Evolutionary conservation across 2,888 invertebrate genomes (phyloP).

Genomic region (Tanypteryx hageni): DNA sequence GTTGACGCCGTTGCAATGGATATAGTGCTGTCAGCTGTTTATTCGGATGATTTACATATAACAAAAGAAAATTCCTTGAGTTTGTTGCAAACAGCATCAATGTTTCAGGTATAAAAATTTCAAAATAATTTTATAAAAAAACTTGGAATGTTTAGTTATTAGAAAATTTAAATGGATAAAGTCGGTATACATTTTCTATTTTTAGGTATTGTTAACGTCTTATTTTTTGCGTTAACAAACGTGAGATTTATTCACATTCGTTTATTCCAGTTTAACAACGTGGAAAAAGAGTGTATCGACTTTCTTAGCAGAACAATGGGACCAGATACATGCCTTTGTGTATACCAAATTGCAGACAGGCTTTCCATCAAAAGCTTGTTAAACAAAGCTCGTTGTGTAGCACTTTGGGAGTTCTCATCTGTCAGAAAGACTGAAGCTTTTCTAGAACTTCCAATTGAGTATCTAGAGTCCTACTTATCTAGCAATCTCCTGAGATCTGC

Average conservation of each 20-base stretch:
- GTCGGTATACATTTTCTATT: neutral
- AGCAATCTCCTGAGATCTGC: slow-evolving; percentile 20
- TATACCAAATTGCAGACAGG: slow-evolving; percentile 68
- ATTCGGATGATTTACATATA: slow-evolving; percentile 58
- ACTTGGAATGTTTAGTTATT: neutral
- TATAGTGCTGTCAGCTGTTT: slow-evolving; percentile 72
- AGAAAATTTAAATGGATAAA: neutral
- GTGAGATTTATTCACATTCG: neutral
- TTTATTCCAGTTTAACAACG: slow-evolving; percentile 73
- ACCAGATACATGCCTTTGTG: slow-evolving; percentile 68
- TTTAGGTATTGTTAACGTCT: neutral
- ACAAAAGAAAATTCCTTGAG: slow-evolving; percentile 42
- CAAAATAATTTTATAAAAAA: neutral
- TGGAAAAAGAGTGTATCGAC: slow-evolving; percentile 71
- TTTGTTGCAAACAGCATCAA: slow-evolving; percentile 48
- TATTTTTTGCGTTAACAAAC: neutral
- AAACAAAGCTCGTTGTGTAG: slow-evolving; percentile 67
- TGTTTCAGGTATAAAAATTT: slow-evolving; percentile 36
- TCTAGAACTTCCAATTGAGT: slow-evolving; percentile 67
- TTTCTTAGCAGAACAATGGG: slow-evolving; percentile 67
- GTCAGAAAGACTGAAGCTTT: slow-evolving; percentile 67
- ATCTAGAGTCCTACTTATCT: slow-evolving; percentile 65
- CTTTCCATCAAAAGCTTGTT: slow-evolving; percentile 68
- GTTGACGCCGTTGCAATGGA: slow-evolving; percentile 73
- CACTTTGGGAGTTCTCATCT: slow-evolving; percentile 69